Evolutionary conservation across 2,797 vertebrate species (phyloP), one percentile per base, ranked within the genome.

Genomic region (Alca torda): DNA sequence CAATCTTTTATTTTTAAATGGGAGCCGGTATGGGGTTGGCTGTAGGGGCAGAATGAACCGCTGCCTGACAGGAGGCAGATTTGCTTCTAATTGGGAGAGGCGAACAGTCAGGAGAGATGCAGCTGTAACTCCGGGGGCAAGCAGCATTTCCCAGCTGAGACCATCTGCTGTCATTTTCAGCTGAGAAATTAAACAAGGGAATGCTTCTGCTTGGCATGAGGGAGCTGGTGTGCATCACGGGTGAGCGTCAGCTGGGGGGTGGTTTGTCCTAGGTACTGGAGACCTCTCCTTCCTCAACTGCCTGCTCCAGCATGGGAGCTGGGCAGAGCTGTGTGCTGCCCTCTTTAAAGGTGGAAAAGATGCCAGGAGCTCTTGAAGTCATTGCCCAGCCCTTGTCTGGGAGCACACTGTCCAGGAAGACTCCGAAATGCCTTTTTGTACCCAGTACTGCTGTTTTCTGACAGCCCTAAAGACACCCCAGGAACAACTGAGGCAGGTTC

Each of bases 1-100:
- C 96, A 88, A 96, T 97, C 77, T 91, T 96, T 97, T 96, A 96
- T 92, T 96, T 95, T 88, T 93, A 96, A 96, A 95, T 96, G 70
- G 79, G 80, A 94, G 37, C 53, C 51, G 7, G 41, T 79, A 43
- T 68, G 91, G 77, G 85, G 85, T 84, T 73, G 92, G 93, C 79
- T 88, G 87, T 3, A 82, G 91, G 92, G 77, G 84, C 59, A 86
- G 91, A 35, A 86, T 41, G 82, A 96, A 10, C 92, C 17, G n/a
- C 73, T 90, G 84, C 84, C 64, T 95, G 94, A 95, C 87, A 84
- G 94, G 79, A 92, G 87, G 92, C 79, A 92, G 93, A 86, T 90
- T 92, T 67, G 65, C 67, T 90, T 84, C 91, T 96, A 97, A 97
- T 96, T 96, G 96, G 90, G 84, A 96, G 90, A 93, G 63, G 48